These are phyloP conservation scores for Drosophila vallismaia DNA, from an alignment of 2,888 invertebrate species.

Conservation along the genomic window DNA sequence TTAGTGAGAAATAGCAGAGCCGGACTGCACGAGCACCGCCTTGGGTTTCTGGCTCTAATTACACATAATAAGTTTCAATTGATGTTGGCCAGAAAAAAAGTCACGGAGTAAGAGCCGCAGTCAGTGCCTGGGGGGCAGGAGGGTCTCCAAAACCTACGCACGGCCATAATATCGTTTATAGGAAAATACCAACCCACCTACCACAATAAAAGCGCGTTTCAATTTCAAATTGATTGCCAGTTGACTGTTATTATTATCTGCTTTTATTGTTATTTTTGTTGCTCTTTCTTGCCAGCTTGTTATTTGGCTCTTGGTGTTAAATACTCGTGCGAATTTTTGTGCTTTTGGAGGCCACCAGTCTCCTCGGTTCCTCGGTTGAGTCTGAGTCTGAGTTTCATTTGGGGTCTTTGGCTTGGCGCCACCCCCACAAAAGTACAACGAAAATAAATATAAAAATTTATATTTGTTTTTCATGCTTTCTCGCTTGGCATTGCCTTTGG, in stretches of 20 bases:
- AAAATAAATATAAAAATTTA: conserved; percentile 44
- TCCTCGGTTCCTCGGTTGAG: conserved; percentile 6
- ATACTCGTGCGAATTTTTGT: conserved; percentile 76
- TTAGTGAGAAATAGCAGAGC: conserved; percentile 32
- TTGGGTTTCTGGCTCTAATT: conserved; percentile 68
- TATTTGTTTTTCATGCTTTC: conserved; percentile 70
- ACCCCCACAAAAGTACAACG: conserved; percentile 60
- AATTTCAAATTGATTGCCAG: conserved; percentile 79
- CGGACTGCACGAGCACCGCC: conserved; percentile 56
- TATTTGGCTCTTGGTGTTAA: conserved; percentile 62
- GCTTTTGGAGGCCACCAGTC: conserved; percentile 66
- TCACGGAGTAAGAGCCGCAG: conserved; percentile 23
- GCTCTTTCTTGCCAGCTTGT: conserved; percentile 51
- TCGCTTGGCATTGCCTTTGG: conserved; percentile 59
- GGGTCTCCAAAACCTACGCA: conserved; percentile 60
- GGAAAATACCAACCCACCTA: conserved; percentile 56
- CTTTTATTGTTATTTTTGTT: conserved; percentile 64
- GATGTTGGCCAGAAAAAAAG: conserved; percentile 60
- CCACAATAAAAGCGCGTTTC: conserved; percentile 69
- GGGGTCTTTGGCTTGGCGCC: conserved; percentile 57
- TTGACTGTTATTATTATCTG: conserved; percentile 52
- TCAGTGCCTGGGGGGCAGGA: conserved; percentile 30
- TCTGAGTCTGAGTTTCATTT: conserved; percentile 10
- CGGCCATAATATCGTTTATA: conserved; percentile 37
- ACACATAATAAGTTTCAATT: conserved; percentile 73